Percentiles rank a stretch among this genome's conserved stretches.
phyloP scores from a whole-genome alignment of 2,113 vertebrate genomes.

The Macroglossus sobrinus region DNA sequence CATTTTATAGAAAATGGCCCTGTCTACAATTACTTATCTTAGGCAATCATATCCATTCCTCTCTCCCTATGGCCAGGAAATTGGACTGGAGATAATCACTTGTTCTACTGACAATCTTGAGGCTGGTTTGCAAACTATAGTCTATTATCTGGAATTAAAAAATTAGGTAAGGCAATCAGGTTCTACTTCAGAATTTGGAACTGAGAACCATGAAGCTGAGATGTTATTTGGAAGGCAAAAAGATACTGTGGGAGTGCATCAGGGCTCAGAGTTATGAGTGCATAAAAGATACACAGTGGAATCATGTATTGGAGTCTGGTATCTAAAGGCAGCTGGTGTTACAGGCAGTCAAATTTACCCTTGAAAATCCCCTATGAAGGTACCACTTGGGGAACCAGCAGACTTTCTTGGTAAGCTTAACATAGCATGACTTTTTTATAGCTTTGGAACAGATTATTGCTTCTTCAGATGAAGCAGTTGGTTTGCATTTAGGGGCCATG shows the following conservation, averaged over 20 bases:
- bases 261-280: not conserved
- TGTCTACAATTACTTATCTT: not conserved
- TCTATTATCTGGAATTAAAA: not conserved
- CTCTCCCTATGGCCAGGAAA: not conserved
- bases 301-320: not conserved
- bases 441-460: conserved; percentile 2
- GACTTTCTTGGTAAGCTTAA: not conserved
- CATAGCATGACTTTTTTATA: not conserved
- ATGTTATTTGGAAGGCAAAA: not conserved
- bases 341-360: not conserved
- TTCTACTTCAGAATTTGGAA: not conserved
- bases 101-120: not conserved
- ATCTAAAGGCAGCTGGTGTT: not conserved
- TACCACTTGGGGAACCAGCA: not conserved
- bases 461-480: conserved; percentile 12
- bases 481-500: not conserved
- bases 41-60: accelerated
- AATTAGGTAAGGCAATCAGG: not conserved
- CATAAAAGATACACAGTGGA: not conserved
- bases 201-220: not conserved
- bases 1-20: not conserved
- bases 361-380: not conserved
- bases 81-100: not conserved
- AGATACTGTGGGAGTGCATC: not conserved
- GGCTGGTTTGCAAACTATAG: not conserved